Evolutionary conservation across 2,888 invertebrate genomes (phyloP), one percentile per base, ranked within the genome.

Genomic region (Amphipyra tragopoginis): DNA sequence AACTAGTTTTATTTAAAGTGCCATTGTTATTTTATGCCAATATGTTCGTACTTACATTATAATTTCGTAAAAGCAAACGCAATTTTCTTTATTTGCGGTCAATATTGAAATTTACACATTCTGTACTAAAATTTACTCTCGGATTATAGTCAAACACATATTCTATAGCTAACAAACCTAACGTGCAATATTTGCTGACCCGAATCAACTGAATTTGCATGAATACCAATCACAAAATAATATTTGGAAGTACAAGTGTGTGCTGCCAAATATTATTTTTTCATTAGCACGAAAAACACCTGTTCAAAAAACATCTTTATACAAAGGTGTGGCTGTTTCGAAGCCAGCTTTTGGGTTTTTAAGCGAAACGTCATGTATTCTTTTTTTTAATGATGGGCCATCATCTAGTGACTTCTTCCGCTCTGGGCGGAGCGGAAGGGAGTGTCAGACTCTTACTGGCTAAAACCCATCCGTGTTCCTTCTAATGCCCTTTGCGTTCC

Each of bases 201-300:
- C 15, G 29, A 42, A 63, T 51, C 54, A 62, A 63, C 57, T 29
- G 40, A 63, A 70, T 70, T 56, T 57, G 47, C 63, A 55, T 70
- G 60, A 48, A 56, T 62, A 54, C 69, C 62, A 43, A 66, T 73
- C 36, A 47, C 56, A 68, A 43, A 42, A 70, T 47, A 73, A 70
- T 70, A 70, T 70, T 71, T 68, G 56, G 29, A 13, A 10, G 26
- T 21, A 33, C 36, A 21, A 21, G 21, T 51, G 53, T 59, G 51
- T 60, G 43, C 11, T 0, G 7, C 5, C 60, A 63, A 71, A 71
- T 71, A 74, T 74, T 71, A 63, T 71, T 74, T 68, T 73, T 68
- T 62, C 70, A 73, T 73, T 61, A 62, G 50, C 26, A 5, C 26
- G 26, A 29, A 52, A 44, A 74, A 54, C n/a, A 50, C 14, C 49